Evolutionary conservation across 2,797 vertebrate genomes (phyloP), one percentile per base, ranked within the genome.

Genomic region (Dendrocincla tyrannina): DNA sequence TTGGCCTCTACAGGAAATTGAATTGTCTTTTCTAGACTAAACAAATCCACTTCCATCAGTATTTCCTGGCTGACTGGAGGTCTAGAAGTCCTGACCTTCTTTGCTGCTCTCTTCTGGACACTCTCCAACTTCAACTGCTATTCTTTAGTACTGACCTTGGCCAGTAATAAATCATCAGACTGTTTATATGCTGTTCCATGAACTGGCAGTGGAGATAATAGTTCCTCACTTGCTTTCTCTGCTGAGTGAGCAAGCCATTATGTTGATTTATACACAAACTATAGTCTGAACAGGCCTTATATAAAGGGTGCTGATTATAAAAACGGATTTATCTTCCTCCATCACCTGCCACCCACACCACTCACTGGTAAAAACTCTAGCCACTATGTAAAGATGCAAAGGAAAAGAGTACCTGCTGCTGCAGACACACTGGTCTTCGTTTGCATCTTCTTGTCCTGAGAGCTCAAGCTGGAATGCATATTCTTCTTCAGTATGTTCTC

Each of bases 391-490:
- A 88, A 90, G 56, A 77, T 3, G 30, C 46, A 64, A 87, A 85
- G 60, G 53, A 74, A 72, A 52, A 47, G 27, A 81, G 87, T 97
- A 98, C 98, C 98, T 96, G 89, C 68, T 95, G 91, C 81, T 77
- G 78, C 50, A 85, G 79, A 55, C 44, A 67, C 69, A 32, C 7
- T 16, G 8, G 23, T 76, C 75, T 83, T 96, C 17, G 0, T 27
- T 16, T 68, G 82, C 19, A 4, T 30, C 68, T 63, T 92, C 74
- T 93, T 93, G 73, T 96, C 93, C 82, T 95, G 94, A 89, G 27
- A 60, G 42, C 18, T 37, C 52, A 78, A 19, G 44, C 7, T 81
- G 20, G 91, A 80, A 85, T 53, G 46, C 16, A 27, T 35, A 16
- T 18, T 85, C 62, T 64, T 96, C 93, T 79, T 93, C 77, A 37